Evolutionary conservation across 2,888 invertebrate genomes (phyloP).

Genomic region (Acleris sparsana): DNA sequence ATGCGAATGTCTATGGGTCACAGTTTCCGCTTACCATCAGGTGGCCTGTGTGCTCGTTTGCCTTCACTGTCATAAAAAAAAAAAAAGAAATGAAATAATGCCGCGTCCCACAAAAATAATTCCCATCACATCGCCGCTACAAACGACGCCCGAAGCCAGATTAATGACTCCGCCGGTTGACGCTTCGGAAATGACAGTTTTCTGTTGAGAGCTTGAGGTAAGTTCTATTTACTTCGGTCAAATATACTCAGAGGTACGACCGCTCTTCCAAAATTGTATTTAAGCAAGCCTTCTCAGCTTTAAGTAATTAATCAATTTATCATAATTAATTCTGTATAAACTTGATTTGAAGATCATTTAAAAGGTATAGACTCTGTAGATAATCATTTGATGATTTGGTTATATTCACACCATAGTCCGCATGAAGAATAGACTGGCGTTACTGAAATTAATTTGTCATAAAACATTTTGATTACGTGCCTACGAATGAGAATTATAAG

Average conservation of each 20-base stretch:
- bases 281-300: background rate
- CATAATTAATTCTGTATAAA: background rate
- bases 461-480: too few relatives aligned
- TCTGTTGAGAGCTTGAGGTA: slow-evolving; percentile 14
- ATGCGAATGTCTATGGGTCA: too few relatives aligned
- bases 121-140: slow-evolving; percentile 12
- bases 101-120: slow-evolving; percentile 3
- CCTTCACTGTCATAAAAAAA: too few relatives aligned
- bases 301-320: background rate
- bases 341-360: too few relatives aligned
- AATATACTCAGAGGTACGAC: slow-evolving; percentile 10
- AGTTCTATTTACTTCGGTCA: slow-evolving; percentile 18
- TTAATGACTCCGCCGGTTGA: slow-evolving; percentile 23
- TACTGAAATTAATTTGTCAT: too few relatives aligned
- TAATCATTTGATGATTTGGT: too few relatives aligned
- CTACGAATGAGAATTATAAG: too few relatives aligned
- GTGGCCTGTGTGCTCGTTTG: too few relatives aligned
- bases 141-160: slow-evolving; percentile 21
- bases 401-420: too few relatives aligned
- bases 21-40: too few relatives aligned
- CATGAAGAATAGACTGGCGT: too few relatives aligned
- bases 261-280: slow-evolving; percentile 5
- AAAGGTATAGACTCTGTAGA: too few relatives aligned
- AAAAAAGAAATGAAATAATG: background rate
- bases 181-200: slow-evolving; percentile 23